Conservation (phyloP, 1,140 invertebrate species). For the Leptopilina clavipes region DNA sequence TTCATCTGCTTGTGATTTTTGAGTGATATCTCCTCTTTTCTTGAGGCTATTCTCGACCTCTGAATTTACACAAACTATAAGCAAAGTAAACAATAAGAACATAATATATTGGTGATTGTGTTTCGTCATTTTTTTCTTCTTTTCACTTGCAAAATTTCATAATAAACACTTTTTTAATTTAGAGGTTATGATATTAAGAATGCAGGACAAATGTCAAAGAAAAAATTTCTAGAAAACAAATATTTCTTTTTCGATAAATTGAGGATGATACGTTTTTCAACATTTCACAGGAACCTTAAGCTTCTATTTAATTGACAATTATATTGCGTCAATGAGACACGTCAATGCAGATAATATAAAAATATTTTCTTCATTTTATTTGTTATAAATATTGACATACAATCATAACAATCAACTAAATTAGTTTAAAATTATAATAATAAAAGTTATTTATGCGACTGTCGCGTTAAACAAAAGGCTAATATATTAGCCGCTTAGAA, state of each 20-base stretch:
- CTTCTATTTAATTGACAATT: slow-evolving; percentile 46
- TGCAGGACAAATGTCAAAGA: slow-evolving; percentile 9
- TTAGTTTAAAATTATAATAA: neutral
- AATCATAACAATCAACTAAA: neutral
- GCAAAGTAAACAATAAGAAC: slow-evolving; percentile 51
- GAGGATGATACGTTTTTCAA: slow-evolving; percentile 57
- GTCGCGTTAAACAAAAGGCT: neutral
- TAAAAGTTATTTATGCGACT: neutral
- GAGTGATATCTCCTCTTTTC: slow-evolving; percentile 45
- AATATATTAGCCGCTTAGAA: neutral
- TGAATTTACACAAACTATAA: slow-evolving; percentile 47
- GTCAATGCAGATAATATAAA: slow-evolving; percentile 50
- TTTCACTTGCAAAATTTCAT: slow-evolving; percentile 39
- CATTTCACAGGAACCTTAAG: slow-evolving; percentile 51
- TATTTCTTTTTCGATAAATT: slow-evolving; percentile 46
- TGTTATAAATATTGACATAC: neutral
- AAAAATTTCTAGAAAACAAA: slow-evolving; percentile 17
- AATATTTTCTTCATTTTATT: slow-evolving; percentile 3
- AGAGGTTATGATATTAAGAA: slow-evolving; percentile 16
- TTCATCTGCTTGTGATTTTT: slow-evolving; percentile 54
- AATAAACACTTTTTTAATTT: slow-evolving; percentile 31
- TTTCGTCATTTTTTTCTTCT: slow-evolving; percentile 54
- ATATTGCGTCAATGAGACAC: slow-evolving; percentile 62
- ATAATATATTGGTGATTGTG: slow-evolving; percentile 41
- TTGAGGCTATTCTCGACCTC: slow-evolving; percentile 54